phyloP scores from a whole-genome alignment of 2,888 invertebrate species.

The Tuberolachnus salignus region DNA sequence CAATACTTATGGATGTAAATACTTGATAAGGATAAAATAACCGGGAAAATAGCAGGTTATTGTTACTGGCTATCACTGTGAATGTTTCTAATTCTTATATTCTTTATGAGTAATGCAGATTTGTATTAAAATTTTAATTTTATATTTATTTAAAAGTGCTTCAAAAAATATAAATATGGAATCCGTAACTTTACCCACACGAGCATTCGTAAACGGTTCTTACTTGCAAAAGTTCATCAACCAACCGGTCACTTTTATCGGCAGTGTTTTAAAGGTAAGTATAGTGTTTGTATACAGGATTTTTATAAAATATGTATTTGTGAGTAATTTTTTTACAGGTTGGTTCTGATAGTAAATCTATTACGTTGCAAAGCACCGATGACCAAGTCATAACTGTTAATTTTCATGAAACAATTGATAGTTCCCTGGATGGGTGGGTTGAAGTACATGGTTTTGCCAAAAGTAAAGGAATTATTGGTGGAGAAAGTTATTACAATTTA shows the following conservation, averaged over 20 bases:
- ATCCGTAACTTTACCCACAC: conserved; percentile 1
- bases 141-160: not conserved
- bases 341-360: conserved; percentile 6
- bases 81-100: no score
- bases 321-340: not conserved
- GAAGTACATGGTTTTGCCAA: conserved; percentile 35
- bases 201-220: conserved; percentile 38
- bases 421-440: conserved; percentile 35
- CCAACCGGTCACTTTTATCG: conserved; percentile 35
- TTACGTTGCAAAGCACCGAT: conserved; percentile 41
- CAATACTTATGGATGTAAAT: no score
- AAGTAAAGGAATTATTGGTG: conserved; percentile 13
- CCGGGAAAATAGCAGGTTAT: no score
- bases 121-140: no score
- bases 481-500: conserved; percentile 20
- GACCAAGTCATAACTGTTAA: conserved; percentile 34
- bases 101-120: no score
- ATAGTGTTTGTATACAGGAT: not conserved
- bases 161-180: conserved; percentile 18
- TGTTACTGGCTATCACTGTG: no score
- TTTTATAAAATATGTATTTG: not conserved
- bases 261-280: conserved; percentile 40
- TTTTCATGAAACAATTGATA: conserved; percentile 39
- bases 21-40: no score
- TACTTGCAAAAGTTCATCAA: conserved; percentile 28